Evolutionary conservation across 2,888 invertebrate species (phyloP), one percentile per base, ranked within the genome.

Genomic region (Epistrophe grossulariae): DNA sequence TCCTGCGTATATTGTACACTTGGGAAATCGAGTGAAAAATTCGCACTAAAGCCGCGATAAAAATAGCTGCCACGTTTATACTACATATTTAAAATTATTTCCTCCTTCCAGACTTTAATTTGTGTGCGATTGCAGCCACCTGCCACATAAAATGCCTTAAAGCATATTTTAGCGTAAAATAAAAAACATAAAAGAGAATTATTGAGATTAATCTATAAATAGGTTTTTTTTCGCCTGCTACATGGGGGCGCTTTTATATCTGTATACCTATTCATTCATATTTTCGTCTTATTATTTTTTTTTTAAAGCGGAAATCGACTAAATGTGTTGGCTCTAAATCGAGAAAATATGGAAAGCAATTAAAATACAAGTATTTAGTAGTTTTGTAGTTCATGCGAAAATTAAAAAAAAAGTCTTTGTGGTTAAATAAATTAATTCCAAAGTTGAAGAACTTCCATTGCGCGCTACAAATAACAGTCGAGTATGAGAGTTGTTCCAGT

Each of bases 151-250:
- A 82, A 78, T 50, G 31, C 64, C 60, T 52, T 73, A 40, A 68
- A 24, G 43, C 40, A 35, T 55, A 43, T 55, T 68, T 43, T 17
- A 55, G 64, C 59, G 48, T 17, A 55, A 57, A 57, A 38, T 28
- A 66, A 24, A 24, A 24, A 72, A 24, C 24, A 55, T 62, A 38
- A 78, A 73, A 68, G 55, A 45, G 40, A 60, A 24, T 70, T 81
- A 78, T 82, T 82, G 59, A 66, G 59, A 78, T 52, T 64, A 35
- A 72, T 66, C 68, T 70, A 79, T 68, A 38, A 79, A 73, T 79
- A 83, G 35, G 9, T 40, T 79, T 64, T 64, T 79, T 62, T 52
- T 68, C 17, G 70, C 10, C 24, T 28, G 35, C 35, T 28, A 24
- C 9, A 70, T 35, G 19, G 52, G 70, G 52, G 24, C n/a, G 70